Evolutionary conservation across 2,888 invertebrate genomes (phyloP).

Genomic region (Harmothoe impar): DNA sequence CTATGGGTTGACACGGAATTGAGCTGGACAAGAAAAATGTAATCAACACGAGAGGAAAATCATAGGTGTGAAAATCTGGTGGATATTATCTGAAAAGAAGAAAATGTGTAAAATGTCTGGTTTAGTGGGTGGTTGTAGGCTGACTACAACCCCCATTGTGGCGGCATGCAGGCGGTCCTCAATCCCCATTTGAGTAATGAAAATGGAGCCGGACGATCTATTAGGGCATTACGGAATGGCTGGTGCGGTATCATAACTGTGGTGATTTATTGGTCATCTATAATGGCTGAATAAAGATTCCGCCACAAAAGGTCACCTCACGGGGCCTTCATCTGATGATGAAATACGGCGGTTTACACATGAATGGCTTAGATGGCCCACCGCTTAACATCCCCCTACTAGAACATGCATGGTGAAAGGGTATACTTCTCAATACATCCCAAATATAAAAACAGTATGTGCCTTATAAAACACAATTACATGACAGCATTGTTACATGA

Average conservation of each 20-base stretch:
- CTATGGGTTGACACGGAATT: too few relatives aligned
- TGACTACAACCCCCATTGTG: neutral
- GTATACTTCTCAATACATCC: too few relatives aligned
- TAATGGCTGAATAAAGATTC: conserved; percentile 36
- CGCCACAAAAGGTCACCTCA: neutral
- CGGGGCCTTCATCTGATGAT: conserved; percentile 6
- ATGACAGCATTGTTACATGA: too few relatives aligned
- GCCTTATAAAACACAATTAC: too few relatives aligned
- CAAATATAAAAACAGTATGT: too few relatives aligned
- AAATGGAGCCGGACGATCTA: conserved; percentile 48
- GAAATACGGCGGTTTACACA: neutral
- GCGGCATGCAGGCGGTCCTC: neutral
- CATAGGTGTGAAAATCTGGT: too few relatives aligned
- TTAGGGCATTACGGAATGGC: neutral
- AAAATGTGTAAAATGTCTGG: neutral
- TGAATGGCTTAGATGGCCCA: too few relatives aligned
- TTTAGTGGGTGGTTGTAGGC: neutral
- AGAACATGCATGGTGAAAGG: too few relatives aligned
- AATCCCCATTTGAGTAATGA: conserved; percentile 54
- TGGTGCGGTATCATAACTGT: neutral
- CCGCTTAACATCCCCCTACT: too few relatives aligned
- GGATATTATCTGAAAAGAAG: too few relatives aligned
- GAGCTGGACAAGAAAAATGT: too few relatives aligned
- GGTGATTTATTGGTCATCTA: conserved; percentile 20
- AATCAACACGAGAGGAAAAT: too few relatives aligned